These are phyloP conservation scores for Thalassophryne amazonica DNA, from an alignment of 2,797 vertebrate species.

Conservation along the genomic window DNA sequence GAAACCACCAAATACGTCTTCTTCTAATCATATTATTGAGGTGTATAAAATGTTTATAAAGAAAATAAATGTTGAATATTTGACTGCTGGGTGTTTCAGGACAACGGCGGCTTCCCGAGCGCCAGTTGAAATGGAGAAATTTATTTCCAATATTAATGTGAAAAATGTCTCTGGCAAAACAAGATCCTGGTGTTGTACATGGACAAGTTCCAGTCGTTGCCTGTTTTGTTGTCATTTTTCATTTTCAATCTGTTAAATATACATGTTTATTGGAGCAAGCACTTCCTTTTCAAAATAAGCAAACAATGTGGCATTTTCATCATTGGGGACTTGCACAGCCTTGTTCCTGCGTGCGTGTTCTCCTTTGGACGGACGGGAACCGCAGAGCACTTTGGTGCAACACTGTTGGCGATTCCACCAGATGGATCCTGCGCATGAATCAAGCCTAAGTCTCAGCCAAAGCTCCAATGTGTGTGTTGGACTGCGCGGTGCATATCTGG, in stretches of 20 bases:
- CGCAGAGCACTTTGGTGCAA: slow-evolving; percentile 59
- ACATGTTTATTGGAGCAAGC: slow-evolving; percentile 63
- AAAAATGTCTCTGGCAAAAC: slow-evolving; percentile 28
- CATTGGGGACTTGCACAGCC: slow-evolving; percentile 47
- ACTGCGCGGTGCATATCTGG: slow-evolving; percentile 77
- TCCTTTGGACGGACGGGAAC: slow-evolving; percentile 55
- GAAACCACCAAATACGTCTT: slow-evolving; percentile 13
- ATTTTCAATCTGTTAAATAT: slow-evolving; percentile 71
- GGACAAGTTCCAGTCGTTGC: slow-evolving; percentile 50
- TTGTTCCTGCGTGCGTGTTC: slow-evolving; percentile 35
- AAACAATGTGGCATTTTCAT: slow-evolving; percentile 63
- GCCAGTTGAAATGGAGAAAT: slow-evolving; percentile 2
- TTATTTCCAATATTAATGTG: slow-evolving; percentile 22
- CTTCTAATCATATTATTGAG: slow-evolving; percentile 7
- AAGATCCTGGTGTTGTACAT: slow-evolving; percentile 53
- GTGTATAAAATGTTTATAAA: slow-evolving; percentile 13
- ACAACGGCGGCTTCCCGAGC: slow-evolving; percentile 8
- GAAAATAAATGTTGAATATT: slow-evolving; percentile 5
- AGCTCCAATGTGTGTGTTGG: slow-evolving; percentile 81
- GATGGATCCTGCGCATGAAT: slow-evolving; percentile 80
- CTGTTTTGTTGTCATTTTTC: slow-evolving; percentile 64
- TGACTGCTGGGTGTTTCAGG: neutral
- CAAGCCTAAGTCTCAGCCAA: slow-evolving; percentile 74
- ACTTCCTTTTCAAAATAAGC: slow-evolving; percentile 71
- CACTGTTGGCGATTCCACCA: slow-evolving; percentile 77